Evolutionary conservation across 2,797 vertebrate species (phyloP).

Genomic region (Tenualosa thibaudeaui): DNA sequence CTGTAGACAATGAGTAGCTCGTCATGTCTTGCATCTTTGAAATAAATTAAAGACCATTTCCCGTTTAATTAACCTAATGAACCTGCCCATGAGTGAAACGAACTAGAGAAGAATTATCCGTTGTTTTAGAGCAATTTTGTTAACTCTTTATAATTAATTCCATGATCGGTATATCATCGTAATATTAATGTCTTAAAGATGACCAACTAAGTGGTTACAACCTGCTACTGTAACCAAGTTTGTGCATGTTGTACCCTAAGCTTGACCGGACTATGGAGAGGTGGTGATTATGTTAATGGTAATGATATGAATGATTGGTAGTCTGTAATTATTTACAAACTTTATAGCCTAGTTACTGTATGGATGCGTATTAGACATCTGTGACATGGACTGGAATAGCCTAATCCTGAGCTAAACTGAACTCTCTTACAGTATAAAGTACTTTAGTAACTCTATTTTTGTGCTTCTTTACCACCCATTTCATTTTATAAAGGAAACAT

Average conservation of each 20-base stretch:
- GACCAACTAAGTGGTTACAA: background rate
- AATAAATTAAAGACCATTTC: background rate
- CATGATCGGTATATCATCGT: background rate
- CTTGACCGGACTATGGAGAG: background rate
- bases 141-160: background rate
- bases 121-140: background rate
- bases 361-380: background rate
- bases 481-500: slow-evolving; percentile 74
- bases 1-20: background rate
- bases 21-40: background rate
- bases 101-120: background rate
- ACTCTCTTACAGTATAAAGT: background rate
- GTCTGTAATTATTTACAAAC: background rate
- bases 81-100: background rate
- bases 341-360: background rate
- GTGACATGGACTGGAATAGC: background rate
- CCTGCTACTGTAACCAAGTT: background rate
- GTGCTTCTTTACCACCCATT: slow-evolving; percentile 35
- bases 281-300: background rate
- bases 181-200: background rate
- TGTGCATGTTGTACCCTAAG: background rate
- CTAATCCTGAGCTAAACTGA: background rate
- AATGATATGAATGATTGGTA: background rate
- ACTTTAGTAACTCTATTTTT: slow-evolving; percentile 41
- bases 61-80: background rate